Base-by-base conservation (phyloP, 2,888 invertebrate species). In the Capitulum mitella region DNA sequence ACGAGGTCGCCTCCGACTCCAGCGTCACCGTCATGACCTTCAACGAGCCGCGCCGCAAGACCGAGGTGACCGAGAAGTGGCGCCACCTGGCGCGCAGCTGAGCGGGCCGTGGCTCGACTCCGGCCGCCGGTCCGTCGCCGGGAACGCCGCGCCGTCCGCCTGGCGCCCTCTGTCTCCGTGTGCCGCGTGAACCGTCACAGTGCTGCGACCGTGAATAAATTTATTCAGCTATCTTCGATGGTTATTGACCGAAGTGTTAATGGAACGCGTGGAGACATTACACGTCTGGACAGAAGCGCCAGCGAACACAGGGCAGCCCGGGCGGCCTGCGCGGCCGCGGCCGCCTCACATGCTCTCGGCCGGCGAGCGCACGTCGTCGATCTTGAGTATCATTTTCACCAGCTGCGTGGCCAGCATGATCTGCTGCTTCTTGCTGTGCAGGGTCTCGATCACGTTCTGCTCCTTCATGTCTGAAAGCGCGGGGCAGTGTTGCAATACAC, bases 301-400 rank as follows among this genome's bases (percentile, higher is more conserved):
- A 3, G 3, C 12, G 51, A 22, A 3, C 51, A n/a, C 26, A 6
- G 10, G 26, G 54, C n/a, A 22, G 54, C 54, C 22, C 54, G 54
- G 51, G 3, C 26, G 54, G n/a, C 26, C 26, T 3, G 26, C 43
- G 12, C 43, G 43, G 3, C 26, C 54, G 26, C 54, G 3, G 26
- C 26, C 22, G n/a, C 90, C 64, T 99, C 94, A 48, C 48, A 78
- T 37, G 29, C 74, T 48, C 34, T 86, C 86, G 78, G 86, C 86
- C 76, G 90, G 88, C 80, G 90, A 89, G 82, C 92, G 91, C 64
- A 99, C 94, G 85, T 99, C 99, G 85, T 99, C 99, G 81, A 99
- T 99, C 88, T 99, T 99, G 82, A 99, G 90, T 82, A 99, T 98
- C 99, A 99, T 99, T 86, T 98, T 97, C 78, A 98, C 98, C 81